These are phyloP conservation scores for Drosophila gaucha DNA, from an alignment of 2,888 invertebrate genomes.

Conservation along the genomic window DNA sequence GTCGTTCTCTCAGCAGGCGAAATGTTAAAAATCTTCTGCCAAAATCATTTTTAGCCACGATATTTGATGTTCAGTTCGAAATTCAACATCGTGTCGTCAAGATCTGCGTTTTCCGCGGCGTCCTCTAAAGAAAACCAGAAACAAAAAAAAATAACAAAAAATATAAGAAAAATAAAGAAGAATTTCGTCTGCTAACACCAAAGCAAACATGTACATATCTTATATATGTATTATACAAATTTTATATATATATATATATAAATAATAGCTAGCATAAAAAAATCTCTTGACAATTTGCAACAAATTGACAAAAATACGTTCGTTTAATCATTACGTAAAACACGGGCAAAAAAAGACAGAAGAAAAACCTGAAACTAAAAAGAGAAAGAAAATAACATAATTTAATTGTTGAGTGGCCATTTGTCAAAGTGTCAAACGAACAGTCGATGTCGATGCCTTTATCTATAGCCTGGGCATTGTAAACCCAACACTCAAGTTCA, in stretches of 20 bases:
- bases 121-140: constrained; percentile 29
- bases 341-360: constrained; percentile 37
- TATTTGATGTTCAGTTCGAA: constrained; percentile 70
- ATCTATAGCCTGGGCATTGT: constrained; percentile 35
- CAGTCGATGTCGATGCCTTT: constrained; percentile 29
- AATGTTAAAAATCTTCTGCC: constrained; percentile 52
- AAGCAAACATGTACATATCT: constrained; percentile 54
- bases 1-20: constrained; percentile 44
- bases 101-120: constrained; percentile 53
- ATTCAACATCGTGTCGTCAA: constrained; percentile 69
- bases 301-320: constrained; percentile 70
- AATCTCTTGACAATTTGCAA: constrained; percentile 66
- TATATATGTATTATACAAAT: constrained; percentile 39
- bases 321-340: constrained; percentile 78
- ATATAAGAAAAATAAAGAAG: constrained; percentile 6
- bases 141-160: constrained; percentile 15
- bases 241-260: constrained; percentile 52
- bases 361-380: constrained; percentile 18
- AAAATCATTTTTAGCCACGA: constrained; percentile 72
- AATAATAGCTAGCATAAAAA: constrained; percentile 65
- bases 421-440: constrained; percentile 64
- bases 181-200: constrained; percentile 36
- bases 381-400: constrained; percentile 19
- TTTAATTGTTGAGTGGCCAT: constrained; percentile 43
- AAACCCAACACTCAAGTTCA: constrained; percentile 65